Evolutionary conservation across 2,888 invertebrate genomes (phyloP).

Genomic region (Choristoneura rosaceana): DNA sequence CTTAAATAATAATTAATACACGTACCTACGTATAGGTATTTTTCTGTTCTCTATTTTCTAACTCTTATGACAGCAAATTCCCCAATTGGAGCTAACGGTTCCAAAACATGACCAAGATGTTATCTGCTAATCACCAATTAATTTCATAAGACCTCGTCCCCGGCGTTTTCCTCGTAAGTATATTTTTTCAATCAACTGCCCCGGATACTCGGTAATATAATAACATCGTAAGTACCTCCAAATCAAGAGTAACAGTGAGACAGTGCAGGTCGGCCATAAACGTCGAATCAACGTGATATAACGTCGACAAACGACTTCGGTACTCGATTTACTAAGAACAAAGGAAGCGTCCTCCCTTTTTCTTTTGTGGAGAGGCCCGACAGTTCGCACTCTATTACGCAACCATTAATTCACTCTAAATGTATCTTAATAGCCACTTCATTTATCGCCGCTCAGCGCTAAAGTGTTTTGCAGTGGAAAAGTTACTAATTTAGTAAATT

Average conservation of each 20-base stretch:
- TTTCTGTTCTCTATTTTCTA: too few relatives aligned
- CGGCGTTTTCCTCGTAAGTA: not conserved
- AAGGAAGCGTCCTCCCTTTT: constrained; percentile 74
- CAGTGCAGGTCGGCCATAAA: constrained; percentile 73
- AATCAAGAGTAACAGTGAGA: constrained; percentile 68
- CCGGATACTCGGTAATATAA: constrained; percentile 47
- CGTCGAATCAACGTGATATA: constrained; percentile 83
- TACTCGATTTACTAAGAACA: constrained; percentile 82
- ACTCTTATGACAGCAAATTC: not conserved
- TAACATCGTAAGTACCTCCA: constrained; percentile 57
- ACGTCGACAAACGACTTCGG: constrained; percentile 78
- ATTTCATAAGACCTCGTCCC: not conserved
- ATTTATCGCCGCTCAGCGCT: constrained; percentile 75
- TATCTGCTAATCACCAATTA: not conserved
- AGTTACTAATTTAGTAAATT: constrained; percentile 40
- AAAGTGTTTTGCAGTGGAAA: constrained; percentile 63
- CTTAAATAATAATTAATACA: too few relatives aligned
- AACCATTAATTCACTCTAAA: constrained; percentile 78
- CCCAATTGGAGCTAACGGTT: not conserved
- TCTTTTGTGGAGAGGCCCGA: constrained; percentile 75
- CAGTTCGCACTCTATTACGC: constrained; percentile 79
- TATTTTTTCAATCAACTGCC: constrained; percentile 26
- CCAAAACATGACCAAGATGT: not conserved
- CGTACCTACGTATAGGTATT: too few relatives aligned
- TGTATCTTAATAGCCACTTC: constrained; percentile 68